Evolutionary conservation across 2,888 invertebrate species (phyloP), one percentile per base, ranked within the genome.

Genomic region (Drosophila paucipuncta): DNA sequence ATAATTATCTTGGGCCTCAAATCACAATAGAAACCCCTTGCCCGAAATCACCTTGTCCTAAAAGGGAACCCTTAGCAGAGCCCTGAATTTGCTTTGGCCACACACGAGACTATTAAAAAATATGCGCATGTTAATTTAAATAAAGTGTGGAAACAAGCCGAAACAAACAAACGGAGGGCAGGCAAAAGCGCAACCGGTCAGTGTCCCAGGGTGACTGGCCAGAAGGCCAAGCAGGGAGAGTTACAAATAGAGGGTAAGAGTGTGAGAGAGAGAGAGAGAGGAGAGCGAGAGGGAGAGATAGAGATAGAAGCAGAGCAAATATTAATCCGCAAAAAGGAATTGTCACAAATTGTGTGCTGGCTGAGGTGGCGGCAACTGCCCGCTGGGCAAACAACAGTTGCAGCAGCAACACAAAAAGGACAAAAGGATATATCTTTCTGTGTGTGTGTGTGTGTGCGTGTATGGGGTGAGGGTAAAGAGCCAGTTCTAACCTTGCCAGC

Each of bases 301-400:
- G 47, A 47, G 70, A 66, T 57, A 39, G 52, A 68, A 59, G 62
- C 74, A 84, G 80, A 87, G 85, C 85, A 90, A 89, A 89, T 90
- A 89, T 89, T 89, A 89, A 89, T 90, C 90, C 88, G 72, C 88
- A 89, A 88, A 89, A 89, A 90, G 88, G 88, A 89, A 89, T 89
- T 89, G 85, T 89, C 88, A 89, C 90, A 89, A 89, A 89, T 89
- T 89, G 88, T 87, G 77, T 77, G 71, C 72, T 76, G 68, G 59
- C 68, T 73, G 66, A 76, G 73, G 79, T 77, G 82, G 73, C 77
- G 68, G 73, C 71, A 69, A 71, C 75, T 82, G 71, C 66, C 80
- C 79, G 76, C 67, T 73, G 86, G 80, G 76, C 88, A 86, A 86
- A 85, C 85, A 83, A 83, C 85, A 88, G 85, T 88, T 86, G 85